Evolutionary conservation across 2,888 invertebrate genomes (phyloP), one percentile per base, ranked within the genome.

Genomic region (Eulithis prunata): DNA sequence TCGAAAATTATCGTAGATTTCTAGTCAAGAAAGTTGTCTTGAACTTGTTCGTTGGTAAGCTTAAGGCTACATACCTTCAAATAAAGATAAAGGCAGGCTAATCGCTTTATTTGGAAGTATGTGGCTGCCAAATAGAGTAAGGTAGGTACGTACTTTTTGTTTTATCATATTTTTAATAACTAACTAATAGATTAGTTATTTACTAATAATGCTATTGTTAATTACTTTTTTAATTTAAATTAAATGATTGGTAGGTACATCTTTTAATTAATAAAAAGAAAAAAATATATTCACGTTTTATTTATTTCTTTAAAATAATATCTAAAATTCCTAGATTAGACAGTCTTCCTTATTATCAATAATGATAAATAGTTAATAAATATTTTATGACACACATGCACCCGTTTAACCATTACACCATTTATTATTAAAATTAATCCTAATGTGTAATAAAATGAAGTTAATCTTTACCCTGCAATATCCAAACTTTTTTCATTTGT

Each of bases 381-480:
- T 75, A 43, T 38, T 75, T 71, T 79, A 83, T 79, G 77, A 86
- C 81, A 77, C 81, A 77, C 41, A 47, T 73, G 79, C 80, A 87
- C 85, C 86, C 84, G 85, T 86, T 81, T 61, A 55, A 51, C 53
- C 59, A 13, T 13, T 8, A 70, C 61, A 66, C 70, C 10, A 46
- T 5, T 11, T 10, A 49, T 10, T 21, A 45, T 41, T 32, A 5
- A 51, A 32, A 38, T 41, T 36, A 36, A n/a, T 52, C 4, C 10
- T n/a, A 32, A 28, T 10, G n/a, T 69, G 28, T 58, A 64, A 43
- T 53, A 36, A 47, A 38, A 13, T 53, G 45, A 13, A 61, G 54
- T 21, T 2, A 54, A 68, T 28, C 2, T 59, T 59, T 76, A 86
- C 86, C 86, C 86, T 86, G 86, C 75, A 70, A 72, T 62, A 76